These are phyloP conservation scores for Eudyptes chrysolophus DNA, from an alignment of 2,113 vertebrate species.

Conservation along the genomic window DNA sequence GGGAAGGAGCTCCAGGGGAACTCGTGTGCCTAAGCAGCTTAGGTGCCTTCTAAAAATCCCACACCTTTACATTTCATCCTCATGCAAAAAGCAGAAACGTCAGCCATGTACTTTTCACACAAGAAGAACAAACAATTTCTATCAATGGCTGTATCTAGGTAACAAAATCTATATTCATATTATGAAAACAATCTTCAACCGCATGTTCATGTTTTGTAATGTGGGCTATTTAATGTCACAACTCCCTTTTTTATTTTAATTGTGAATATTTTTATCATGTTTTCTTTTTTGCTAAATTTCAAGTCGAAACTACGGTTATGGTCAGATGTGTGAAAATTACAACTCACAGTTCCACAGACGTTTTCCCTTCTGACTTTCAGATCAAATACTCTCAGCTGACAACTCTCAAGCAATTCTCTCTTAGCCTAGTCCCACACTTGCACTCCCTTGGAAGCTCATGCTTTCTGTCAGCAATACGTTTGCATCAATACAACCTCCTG, in stretches of 20 bases:
- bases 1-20: neutral
- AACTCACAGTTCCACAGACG: neutral
- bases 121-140: neutral
- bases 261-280: neutral
- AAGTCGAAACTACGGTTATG: neutral
- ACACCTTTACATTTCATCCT: neutral
- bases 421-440: neutral
- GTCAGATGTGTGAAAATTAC: neutral
- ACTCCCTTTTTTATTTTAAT: neutral
- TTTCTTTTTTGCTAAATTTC: neutral
- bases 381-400: neutral
- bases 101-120: neutral
- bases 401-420: neutral
- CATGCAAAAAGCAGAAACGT: neutral
- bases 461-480: neutral
- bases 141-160: neutral
- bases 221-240: neutral
- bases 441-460: neutral
- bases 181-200: neutral
- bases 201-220: neutral
- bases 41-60: neutral
- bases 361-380: neutral
- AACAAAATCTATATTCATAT: slow-evolving; percentile 3
- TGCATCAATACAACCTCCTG: neutral
- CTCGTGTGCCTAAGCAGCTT: neutral